These are phyloP conservation scores for Oryzias curvinotus DNA, from an alignment of 2,113 vertebrate species.

Conservation along the genomic window DNA sequence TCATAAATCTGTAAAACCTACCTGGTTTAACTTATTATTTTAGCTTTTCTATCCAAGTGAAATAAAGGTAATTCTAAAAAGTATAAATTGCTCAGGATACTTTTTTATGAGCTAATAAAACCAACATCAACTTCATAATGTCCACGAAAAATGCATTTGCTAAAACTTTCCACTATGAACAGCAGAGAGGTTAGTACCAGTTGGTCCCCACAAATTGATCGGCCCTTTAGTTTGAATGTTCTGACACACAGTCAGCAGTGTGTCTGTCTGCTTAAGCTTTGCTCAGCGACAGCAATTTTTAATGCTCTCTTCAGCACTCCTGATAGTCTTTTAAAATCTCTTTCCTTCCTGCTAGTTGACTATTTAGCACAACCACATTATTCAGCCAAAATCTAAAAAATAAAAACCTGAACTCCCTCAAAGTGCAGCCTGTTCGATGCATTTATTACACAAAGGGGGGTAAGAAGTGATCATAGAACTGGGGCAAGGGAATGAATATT, in stretches of 20 bases:
- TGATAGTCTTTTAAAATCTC: constrained; percentile 48
- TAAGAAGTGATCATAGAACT: neutral
- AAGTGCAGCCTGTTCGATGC: constrained; percentile 4
- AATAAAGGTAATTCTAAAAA: neutral
- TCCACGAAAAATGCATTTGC: neutral
- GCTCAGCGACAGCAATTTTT: constrained; percentile 50
- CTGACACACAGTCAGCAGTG: constrained; percentile 53
- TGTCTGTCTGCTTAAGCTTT: constrained; percentile 45
- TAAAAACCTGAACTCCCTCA: constrained; percentile 12
- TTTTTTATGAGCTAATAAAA: neutral
- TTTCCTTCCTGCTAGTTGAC: constrained; percentile 16
- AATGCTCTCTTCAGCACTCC: constrained; percentile 54
- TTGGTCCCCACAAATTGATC: constrained; percentile 54
- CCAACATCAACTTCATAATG: neutral
- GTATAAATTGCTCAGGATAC: neutral
- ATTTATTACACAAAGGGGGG: neutral
- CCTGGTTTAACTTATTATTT: neutral
- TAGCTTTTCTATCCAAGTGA: neutral
- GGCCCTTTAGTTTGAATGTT: constrained; percentile 58
- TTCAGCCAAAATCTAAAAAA: constrained; percentile 19
- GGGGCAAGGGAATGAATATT: neutral
- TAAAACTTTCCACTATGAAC: constrained; percentile 11
- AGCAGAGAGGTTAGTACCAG: constrained; percentile 6
- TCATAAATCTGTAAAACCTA: no score
- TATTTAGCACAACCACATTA: constrained; percentile 17